A percentile compares a stretch with the other conserved stretches of the same genome.
Conservation (phyloP, 2,113 vertebrate species). For the Phyllostomus hastatus region DNA sequence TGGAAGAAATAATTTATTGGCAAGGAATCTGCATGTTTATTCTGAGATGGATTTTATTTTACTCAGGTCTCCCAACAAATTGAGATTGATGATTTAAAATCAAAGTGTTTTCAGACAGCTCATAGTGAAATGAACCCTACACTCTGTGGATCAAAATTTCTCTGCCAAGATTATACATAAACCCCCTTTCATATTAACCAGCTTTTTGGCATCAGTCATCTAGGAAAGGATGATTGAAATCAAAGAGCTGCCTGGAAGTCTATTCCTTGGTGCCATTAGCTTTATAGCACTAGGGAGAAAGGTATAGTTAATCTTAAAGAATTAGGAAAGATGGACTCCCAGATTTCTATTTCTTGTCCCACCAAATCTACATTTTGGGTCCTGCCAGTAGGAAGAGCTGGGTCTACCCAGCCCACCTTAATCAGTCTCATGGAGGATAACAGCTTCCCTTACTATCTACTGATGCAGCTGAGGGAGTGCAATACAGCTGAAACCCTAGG, state of each 20-base stretch:
- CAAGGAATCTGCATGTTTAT: background rate
- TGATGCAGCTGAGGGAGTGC: background rate
- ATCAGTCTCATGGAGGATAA: background rate
- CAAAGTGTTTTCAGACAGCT: background rate
- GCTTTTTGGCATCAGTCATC: background rate
- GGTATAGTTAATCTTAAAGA: background rate
- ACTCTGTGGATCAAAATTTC: background rate
- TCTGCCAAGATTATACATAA: background rate
- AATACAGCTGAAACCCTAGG: background rate
- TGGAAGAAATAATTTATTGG: background rate
- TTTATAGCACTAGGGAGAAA: background rate
- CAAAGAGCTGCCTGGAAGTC: background rate
- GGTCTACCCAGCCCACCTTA: background rate
- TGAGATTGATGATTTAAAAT: background rate
- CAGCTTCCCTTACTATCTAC: fast-evolving
- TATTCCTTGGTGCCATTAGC: background rate
- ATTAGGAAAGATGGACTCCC: background rate
- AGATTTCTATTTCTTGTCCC: background rate
- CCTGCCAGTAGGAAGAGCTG: background rate
- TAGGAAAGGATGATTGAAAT: background rate
- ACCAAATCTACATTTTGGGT: background rate
- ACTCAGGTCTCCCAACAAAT: background rate
- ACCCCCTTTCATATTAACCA: background rate
- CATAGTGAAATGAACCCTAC: background rate
- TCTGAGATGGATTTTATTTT: background rate